phyloP scores from a whole-genome alignment of 2,797 vertebrate genomes.

The Liasis olivaceus region DNA sequence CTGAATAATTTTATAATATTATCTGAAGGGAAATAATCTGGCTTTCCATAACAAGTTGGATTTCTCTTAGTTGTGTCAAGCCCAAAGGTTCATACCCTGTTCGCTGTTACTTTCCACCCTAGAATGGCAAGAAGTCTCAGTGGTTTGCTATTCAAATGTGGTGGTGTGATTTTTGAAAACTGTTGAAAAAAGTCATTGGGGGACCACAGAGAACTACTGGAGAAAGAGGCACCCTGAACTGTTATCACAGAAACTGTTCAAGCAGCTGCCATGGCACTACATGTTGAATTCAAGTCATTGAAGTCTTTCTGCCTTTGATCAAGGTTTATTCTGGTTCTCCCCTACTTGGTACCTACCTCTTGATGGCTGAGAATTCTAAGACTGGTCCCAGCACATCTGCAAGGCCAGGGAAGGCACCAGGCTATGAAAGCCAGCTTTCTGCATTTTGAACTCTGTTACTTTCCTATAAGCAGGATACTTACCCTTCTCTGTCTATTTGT shows the following conservation, averaged over 20 bases:
- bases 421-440: neutral
- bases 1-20: neutral
- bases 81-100: too few relatives aligned
- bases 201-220: too few relatives aligned
- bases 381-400: neutral
- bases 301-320: neutral
- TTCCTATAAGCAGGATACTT: conserved; percentile 37
- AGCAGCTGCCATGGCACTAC: neutral
- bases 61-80: neutral
- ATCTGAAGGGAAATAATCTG: neutral
- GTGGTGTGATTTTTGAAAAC: too few relatives aligned
- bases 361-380: neutral
- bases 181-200: too few relatives aligned
- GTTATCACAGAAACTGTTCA: neutral
- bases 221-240: neutral
- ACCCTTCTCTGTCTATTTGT: conserved; percentile 95
- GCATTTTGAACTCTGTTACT: neutral
- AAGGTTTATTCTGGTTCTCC: neutral
- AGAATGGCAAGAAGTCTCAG: too few relatives aligned
- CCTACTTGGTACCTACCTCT: neutral
- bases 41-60: neutral
- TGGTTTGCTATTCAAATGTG: too few relatives aligned
- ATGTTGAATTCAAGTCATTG: neutral
- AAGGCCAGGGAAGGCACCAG: neutral
- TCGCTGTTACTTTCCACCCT: too few relatives aligned